phyloP scores from a whole-genome alignment of 2,113 vertebrate genomes.

The Notarius lentiginosus region DNA sequence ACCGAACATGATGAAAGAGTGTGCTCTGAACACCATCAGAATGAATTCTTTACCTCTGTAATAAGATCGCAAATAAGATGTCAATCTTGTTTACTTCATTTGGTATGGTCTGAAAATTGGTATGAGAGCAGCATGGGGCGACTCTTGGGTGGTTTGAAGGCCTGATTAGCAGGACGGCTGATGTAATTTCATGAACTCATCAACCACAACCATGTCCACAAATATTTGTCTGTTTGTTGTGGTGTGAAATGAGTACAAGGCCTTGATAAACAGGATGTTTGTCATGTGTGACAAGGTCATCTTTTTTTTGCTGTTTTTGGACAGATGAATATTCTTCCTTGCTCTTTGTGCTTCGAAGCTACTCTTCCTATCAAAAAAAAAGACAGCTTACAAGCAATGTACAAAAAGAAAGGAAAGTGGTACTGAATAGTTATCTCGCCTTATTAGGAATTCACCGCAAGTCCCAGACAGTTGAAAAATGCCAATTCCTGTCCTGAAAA shows the following conservation, averaged over 20 bases:
- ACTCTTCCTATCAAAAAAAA: neutral
- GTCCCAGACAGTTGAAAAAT: constrained; percentile 18
- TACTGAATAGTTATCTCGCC: neutral
- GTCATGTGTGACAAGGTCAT: neutral
- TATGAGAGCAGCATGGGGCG: neutral
- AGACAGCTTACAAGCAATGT: neutral
- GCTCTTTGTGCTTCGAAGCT: constrained; percentile 6
- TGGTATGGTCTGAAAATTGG: constrained; percentile 4
- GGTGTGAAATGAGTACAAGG: neutral
- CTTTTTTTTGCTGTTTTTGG: neutral
- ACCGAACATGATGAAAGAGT: constrained; percentile 15
- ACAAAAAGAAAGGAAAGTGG: neutral
- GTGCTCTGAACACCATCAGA: constrained; percentile 12
- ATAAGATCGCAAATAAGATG: constrained; percentile 34
- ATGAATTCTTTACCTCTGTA: constrained; percentile 19
- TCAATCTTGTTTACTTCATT: constrained; percentile 35
- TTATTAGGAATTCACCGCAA: constrained; percentile 14
- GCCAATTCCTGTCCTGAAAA: constrained; percentile 38
- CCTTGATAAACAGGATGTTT: neutral
- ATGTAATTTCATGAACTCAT: constrained; percentile 18
- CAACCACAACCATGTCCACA: constrained; percentile 2
- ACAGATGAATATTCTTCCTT: neutral
- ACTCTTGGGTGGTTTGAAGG: constrained; percentile 1
- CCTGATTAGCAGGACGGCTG: neutral
- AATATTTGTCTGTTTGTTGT: constrained; percentile 37